Conservation (phyloP, 2,797 vertebrate species). For the Esox lucius region DNA sequence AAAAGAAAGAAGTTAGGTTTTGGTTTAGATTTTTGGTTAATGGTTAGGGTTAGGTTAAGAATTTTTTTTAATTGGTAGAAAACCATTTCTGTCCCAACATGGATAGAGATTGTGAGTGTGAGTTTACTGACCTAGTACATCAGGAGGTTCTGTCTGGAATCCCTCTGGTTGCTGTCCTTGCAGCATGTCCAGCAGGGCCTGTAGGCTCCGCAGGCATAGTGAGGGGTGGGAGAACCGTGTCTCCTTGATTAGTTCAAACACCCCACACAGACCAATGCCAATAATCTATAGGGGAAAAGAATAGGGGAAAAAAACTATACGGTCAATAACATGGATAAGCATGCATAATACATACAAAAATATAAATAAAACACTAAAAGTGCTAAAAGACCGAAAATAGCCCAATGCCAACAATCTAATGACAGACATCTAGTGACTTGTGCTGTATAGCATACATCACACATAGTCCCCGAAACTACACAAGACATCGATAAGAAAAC, state of each 20-base stretch:
- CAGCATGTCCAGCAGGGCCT: conserved; percentile 95
- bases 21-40: too few relatives aligned
- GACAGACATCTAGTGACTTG: neutral
- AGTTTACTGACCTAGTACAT: conserved; percentile 87
- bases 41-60: too few relatives aligned
- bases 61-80: too few relatives aligned
- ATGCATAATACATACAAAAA: neutral
- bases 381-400: neutral
- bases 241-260: conserved; percentile 98
- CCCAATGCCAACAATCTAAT: neutral
- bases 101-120: neutral
- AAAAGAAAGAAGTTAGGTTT: too few relatives aligned
- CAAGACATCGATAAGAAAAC: too few relatives aligned
- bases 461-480: neutral
- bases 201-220: conserved; percentile 94
- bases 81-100: too few relatives aligned
- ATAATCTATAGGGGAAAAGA: conserved; percentile 72
- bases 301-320: neutral
- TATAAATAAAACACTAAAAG: neutral
- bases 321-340: neutral
- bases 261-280: conserved; percentile 96
- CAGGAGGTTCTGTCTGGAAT: conserved; percentile 95
- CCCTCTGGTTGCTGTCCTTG: conserved; percentile 98
- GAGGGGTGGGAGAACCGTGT: conserved; percentile 96
- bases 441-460: neutral